Evolutionary conservation across 2,888 invertebrate genomes (phyloP).

Genomic region (Leptinotarsa rubiginosa): DNA sequence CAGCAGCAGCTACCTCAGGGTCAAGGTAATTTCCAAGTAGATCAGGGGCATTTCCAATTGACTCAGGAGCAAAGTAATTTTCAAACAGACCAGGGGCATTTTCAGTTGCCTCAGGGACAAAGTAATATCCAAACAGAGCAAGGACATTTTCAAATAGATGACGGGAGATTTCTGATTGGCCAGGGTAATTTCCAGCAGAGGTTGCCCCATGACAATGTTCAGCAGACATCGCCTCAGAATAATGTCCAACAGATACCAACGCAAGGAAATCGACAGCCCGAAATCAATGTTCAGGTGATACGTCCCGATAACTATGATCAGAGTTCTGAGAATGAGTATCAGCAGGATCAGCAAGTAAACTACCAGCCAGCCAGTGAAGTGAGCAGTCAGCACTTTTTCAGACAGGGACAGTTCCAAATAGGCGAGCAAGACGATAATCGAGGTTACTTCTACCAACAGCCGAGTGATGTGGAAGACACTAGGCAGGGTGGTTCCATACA

Average conservation of each 20-base stretch:
- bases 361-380: slow-evolving; percentile 42
- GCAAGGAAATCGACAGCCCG: slow-evolving; percentile 28
- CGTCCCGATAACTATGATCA: slow-evolving; percentile 24
- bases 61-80: slow-evolving; percentile 13
- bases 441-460: slow-evolving; percentile 44
- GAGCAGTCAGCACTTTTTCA: slow-evolving; percentile 41
- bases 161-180: background rate
- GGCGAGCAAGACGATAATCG: slow-evolving; percentile 40
- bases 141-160: slow-evolving; percentile 1
- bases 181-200: slow-evolving; percentile 36
- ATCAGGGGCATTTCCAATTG: slow-evolving; percentile 14
- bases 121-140: slow-evolving; percentile 4
- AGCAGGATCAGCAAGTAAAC: slow-evolving; percentile 26
- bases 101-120: background rate
- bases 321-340: slow-evolving; percentile 22
- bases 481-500: slow-evolving; percentile 50
- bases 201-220: slow-evolving; percentile 28
- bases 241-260: slow-evolving; percentile 27
- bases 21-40: slow-evolving; percentile 30
- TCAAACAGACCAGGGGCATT: slow-evolving; percentile 2
- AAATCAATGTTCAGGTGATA: slow-evolving; percentile 29
- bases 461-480: slow-evolving; percentile 27
- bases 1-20: slow-evolving; percentile 44
- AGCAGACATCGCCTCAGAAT: slow-evolving; percentile 21
- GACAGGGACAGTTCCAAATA: slow-evolving; percentile 41